Evolutionary conservation across 2,113 vertebrate genomes (phyloP), one percentile per base, ranked within the genome.

Genomic region (Antidorcas marsupialis): DNA sequence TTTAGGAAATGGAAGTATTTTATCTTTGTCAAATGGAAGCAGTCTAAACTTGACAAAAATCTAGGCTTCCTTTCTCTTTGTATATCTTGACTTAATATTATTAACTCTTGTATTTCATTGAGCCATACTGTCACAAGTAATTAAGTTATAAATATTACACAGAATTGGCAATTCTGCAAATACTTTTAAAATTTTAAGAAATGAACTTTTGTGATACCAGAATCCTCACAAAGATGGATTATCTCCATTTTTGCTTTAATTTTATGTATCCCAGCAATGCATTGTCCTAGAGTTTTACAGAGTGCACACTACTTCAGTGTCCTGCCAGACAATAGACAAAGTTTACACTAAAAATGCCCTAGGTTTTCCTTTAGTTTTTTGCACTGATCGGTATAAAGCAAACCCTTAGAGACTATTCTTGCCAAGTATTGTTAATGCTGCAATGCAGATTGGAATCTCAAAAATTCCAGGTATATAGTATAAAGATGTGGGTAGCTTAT

Each of bases 41-140:
- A 52, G 23, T 67, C 62, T 55, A 43, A 71, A 23, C 67, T 96
- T 84, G 79, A 89, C 91, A 78, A 55, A 82, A 86, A 89, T 62
- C 28, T 89, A 19, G 59, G 25, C 55, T 93, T 89, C 39, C 16
- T n/a, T 87, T 33, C 23, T 76, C 45, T 67, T 76, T 36, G 12
- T 87, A 39, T n/a, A 10, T 76, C 39, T 83, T 92, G 30, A 78
- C 85, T 92, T 96, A 25, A 39, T 74, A 74, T 39, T 81, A 39
- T 81, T 62, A 82, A 85, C 36, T 92, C 76, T 74, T 74, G 16
- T 52, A 16, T 59, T 96, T 89, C 50, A 55, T 39, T 25, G 43
- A 82, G 55, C 53, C 47, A 12, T 60, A 3, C 39, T 90, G 15
- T 55, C 87, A 71, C 21, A 92, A 30, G 36, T 92, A 84, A 94